A percentile compares a stretch with the other conserved stretches of the same genome.
These are phyloP conservation scores for Siderastrea radians DNA, from an alignment of 92 coral and sea anemone species.

Conservation along the genomic window DNA sequence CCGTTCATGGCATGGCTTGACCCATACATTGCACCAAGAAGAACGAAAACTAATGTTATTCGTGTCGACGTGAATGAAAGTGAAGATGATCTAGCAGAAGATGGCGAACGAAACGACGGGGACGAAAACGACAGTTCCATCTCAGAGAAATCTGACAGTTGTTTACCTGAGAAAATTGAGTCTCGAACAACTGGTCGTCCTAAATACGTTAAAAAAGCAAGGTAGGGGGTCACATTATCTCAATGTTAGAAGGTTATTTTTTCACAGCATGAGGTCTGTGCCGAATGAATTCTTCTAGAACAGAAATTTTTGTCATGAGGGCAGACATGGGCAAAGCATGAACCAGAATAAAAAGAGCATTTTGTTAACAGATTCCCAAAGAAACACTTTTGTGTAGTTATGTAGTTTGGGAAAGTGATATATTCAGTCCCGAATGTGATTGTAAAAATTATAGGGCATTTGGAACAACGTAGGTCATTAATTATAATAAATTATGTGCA, in stretches of 20 bases:
- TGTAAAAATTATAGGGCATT: too few species aligned
- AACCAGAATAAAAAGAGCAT: not conserved
- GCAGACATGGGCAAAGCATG: not conserved
- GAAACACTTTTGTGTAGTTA: too few species aligned
- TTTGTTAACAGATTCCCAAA: too few species aligned
- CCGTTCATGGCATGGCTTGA: slow-evolving; percentile 21
- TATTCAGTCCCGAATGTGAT: too few species aligned
- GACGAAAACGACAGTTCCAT: slow-evolving; percentile 5
- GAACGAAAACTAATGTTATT: slow-evolving; percentile 20
- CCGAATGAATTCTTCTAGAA: too few species aligned
- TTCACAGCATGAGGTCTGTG: not conserved
- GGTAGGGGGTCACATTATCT: not conserved
- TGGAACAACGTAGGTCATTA: too few species aligned
- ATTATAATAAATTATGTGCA: too few species aligned
- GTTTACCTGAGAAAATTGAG: not conserved
- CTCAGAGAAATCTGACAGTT: not conserved
- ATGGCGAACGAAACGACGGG: not conserved
- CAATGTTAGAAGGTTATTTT: not conserved
- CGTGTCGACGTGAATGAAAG: not conserved
- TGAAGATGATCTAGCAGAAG: not conserved
- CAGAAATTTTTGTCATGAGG: too few species aligned
- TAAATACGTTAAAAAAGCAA: slow-evolving; percentile 21
- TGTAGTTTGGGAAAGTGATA: too few species aligned
- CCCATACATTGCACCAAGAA: slow-evolving; percentile 12
- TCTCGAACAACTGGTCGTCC: slow-evolving; percentile 36